Conservation (phyloP, 2,797 vertebrate genomes). For the Centropyge bicolor region DNA sequence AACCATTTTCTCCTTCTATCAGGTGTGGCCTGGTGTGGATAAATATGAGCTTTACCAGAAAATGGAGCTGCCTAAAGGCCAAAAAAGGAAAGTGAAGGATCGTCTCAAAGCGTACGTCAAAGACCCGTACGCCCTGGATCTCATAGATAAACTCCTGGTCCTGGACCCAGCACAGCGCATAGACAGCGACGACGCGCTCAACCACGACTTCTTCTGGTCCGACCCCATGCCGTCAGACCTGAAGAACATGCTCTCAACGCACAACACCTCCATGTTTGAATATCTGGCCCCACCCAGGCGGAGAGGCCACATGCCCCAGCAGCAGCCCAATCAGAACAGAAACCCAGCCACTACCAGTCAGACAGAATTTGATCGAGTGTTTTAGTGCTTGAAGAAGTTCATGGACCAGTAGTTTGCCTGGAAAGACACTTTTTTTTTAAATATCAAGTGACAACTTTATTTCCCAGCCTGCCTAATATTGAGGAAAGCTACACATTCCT, state of each 20-base stretch:
- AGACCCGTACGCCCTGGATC: constrained; percentile 94
- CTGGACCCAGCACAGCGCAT: constrained; percentile 93
- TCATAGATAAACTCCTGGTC: constrained; percentile 96
- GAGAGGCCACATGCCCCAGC: constrained; percentile 96
- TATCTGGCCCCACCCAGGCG: constrained; percentile 95
- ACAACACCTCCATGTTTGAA: constrained; percentile 99
- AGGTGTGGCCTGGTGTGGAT: constrained; percentile 96
- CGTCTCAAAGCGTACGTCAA: constrained; percentile 97
- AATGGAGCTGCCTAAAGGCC: constrained; percentile 96
- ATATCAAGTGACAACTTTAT: neutral
- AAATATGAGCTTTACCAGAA: constrained; percentile 97
- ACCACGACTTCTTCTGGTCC: constrained; percentile 99
- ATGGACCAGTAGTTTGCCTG: neutral
- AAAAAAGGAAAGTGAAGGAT: constrained; percentile 98
- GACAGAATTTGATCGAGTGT: constrained; percentile 96
- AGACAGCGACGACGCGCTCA: constrained; percentile 96
- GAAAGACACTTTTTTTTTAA: neutral
- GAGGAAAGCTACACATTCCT: constrained; percentile 6
- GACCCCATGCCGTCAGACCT: constrained; percentile 99
- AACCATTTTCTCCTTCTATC: neutral
- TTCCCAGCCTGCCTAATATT: neutral
- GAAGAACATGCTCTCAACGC: constrained; percentile 98
- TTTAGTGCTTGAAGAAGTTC: constrained; percentile 62
- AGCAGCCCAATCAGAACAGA: constrained; percentile 94
- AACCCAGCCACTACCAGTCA: constrained; percentile 95